Percentiles rank a stretch among this genome's conserved stretches.
Conservation (phyloP, 2,888 invertebrate species). For the Marasmarcha lunaedactyla region DNA sequence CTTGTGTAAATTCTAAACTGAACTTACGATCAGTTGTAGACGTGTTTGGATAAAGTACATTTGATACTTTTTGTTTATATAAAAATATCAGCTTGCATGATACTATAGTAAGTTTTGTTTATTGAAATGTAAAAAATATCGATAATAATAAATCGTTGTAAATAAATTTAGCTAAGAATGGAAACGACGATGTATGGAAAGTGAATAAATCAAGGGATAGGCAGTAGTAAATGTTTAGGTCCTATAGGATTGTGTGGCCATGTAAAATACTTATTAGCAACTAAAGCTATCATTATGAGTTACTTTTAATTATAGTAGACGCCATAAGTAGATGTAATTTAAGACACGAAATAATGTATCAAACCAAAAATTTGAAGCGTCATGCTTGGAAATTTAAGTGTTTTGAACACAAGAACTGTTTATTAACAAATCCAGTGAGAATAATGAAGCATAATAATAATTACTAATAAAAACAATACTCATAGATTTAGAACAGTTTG, state of each 20-base stretch:
- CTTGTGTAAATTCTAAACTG: neutral
- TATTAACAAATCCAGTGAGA: constrained; percentile 48
- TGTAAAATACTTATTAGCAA: constrained; percentile 37
- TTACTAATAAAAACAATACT: constrained; percentile 41
- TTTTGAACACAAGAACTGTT: constrained; percentile 57
- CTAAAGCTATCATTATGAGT: constrained; percentile 13
- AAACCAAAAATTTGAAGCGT: constrained; percentile 67
- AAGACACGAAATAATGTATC: constrained; percentile 51
- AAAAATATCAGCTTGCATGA: neutral
- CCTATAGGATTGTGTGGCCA: constrained; percentile 33
- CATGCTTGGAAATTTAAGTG: constrained; percentile 68
- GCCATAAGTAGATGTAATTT: constrained; percentile 11
- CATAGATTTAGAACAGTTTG: constrained; percentile 43
- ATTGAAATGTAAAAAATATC: constrained; percentile 33
- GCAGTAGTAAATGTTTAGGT: neutral
- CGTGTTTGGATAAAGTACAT: constrained; percentile 4
- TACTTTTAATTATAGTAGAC: neutral
- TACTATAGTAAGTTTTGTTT: constrained; percentile 14
- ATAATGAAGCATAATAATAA: constrained; percentile 45
- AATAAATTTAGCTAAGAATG: neutral
- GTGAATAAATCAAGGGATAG: neutral
- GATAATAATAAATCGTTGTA: neutral
- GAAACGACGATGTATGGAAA: neutral
- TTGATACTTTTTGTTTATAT: neutral
- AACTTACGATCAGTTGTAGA: constrained; percentile 1